Conservation (phyloP, 2,888 invertebrate species). For the Drosophila merina region DNA sequence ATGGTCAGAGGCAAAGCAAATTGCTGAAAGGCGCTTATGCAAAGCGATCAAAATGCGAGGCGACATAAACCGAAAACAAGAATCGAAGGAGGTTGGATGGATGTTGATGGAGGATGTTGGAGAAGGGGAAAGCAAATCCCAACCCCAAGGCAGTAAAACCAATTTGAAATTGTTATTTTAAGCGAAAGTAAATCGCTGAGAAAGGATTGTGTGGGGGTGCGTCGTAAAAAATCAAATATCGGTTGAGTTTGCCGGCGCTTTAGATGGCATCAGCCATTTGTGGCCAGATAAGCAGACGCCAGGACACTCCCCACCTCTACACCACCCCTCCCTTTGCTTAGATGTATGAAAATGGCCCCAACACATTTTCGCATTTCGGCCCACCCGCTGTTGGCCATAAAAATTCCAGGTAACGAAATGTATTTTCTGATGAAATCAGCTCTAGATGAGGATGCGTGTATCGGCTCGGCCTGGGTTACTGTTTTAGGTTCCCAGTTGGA, state of each 20-base stretch:
- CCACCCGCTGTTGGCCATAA: slow-evolving; percentile 35
- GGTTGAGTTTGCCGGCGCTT: slow-evolving; percentile 44
- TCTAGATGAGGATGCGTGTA: slow-evolving; percentile 45
- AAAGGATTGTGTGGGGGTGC: slow-evolving; percentile 23
- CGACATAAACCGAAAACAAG: slow-evolving; percentile 46
- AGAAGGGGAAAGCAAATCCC: slow-evolving; percentile 55
- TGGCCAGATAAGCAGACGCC: slow-evolving; percentile 52
- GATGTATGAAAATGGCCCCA: slow-evolving; percentile 39
- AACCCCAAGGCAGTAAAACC: slow-evolving; percentile 77
- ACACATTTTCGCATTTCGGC: slow-evolving; percentile 9
- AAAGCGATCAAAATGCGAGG: slow-evolving; percentile 65
- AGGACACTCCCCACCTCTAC: slow-evolving; percentile 15
- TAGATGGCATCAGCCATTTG: slow-evolving; percentile 60
- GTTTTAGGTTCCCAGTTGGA: slow-evolving; percentile 18
- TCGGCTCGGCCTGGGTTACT: not conserved
- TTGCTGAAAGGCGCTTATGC: slow-evolving; percentile 75
- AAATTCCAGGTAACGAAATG: slow-evolving; percentile 72
- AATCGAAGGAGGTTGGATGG: slow-evolving; percentile 16
- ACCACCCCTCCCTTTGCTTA: slow-evolving; percentile 17
- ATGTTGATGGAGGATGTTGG: too few relatives aligned
- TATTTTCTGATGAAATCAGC: slow-evolving; percentile 79
- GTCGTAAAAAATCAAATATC: slow-evolving; percentile 80
- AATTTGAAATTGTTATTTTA: slow-evolving; percentile 80
- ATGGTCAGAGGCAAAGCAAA: slow-evolving; percentile 52
- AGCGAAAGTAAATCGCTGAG: slow-evolving; percentile 60